Evolutionary conservation across 2,888 invertebrate species (phyloP).

Genomic region (Scaptomyza reducta): DNA sequence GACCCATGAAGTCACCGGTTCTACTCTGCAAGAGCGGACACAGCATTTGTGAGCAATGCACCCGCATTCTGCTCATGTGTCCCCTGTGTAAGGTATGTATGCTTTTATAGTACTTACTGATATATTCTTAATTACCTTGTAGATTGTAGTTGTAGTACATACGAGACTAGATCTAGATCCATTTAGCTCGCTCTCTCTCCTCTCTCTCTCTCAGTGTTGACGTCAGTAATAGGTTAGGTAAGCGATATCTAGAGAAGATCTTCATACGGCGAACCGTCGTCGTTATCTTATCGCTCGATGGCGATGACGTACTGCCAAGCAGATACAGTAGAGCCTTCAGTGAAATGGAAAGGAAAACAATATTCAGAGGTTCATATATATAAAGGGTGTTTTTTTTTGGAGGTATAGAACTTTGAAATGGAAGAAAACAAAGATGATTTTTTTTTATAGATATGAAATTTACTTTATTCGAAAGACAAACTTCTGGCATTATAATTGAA

Average conservation of each 20-base stretch:
- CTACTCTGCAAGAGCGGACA: slow-evolving; percentile 82
- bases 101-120: too few relatives aligned
- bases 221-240: slow-evolving; percentile 54
- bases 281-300: slow-evolving; percentile 29
- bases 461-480: too few relatives aligned
- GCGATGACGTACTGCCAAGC: slow-evolving; percentile 27
- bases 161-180: not conserved
- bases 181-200: not conserved
- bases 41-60: slow-evolving; percentile 83
- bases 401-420: too few relatives aligned
- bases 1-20: slow-evolving; percentile 83
- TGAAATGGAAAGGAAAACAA: not conserved
- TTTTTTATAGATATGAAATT: too few relatives aligned
- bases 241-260: slow-evolving; percentile 36
- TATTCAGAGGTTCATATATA: too few relatives aligned
- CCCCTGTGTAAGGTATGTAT: slow-evolving; percentile 82
- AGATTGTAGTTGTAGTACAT: slow-evolving; percentile 1
- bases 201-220: slow-evolving; percentile 19
- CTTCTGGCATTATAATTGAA: too few relatives aligned
- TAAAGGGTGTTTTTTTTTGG: too few relatives aligned
- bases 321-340: slow-evolving; percentile 25
- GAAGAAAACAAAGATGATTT: too few relatives aligned
- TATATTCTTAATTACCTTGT: not conserved
- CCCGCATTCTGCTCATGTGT: slow-evolving; percentile 79
- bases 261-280: not conserved